Percentiles rank a stretch among this genome's conserved stretches.
Evolutionary conservation across 92 coral and sea anemone species (phyloP).

Genomic region (Epizoanthus ramosus): DNA sequence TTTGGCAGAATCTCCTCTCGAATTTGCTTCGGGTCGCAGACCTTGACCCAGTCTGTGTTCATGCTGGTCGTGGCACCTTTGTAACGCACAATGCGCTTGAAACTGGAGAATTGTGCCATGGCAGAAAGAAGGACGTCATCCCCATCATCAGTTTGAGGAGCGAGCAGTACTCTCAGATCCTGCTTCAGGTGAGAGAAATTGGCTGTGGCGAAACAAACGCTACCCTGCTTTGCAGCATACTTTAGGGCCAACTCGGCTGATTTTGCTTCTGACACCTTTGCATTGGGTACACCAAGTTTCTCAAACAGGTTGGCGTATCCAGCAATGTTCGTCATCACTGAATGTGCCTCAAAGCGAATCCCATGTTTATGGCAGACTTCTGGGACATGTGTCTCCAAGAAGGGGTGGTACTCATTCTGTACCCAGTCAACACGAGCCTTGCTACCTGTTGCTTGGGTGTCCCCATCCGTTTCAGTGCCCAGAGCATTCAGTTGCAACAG

Average conservation of each 20-base stretch:
- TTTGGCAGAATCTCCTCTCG: slow-evolving; percentile 65
- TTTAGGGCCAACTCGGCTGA: slow-evolving; percentile 57
- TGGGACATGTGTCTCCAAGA: slow-evolving; percentile 58
- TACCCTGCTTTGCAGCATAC: slow-evolving; percentile 55
- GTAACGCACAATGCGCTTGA: slow-evolving; percentile 59
- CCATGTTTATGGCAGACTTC: slow-evolving; percentile 59
- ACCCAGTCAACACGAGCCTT: slow-evolving; percentile 66
- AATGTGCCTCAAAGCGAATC: slow-evolving; percentile 64
- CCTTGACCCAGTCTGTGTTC: slow-evolving; percentile 55
- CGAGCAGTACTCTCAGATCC: slow-evolving; percentile 40
- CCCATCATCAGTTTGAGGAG: slow-evolving; percentile 30
- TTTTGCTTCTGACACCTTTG: slow-evolving; percentile 25
- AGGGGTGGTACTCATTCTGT: slow-evolving; percentile 71
- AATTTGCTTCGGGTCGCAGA: slow-evolving; percentile 52
- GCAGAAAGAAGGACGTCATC: slow-evolving; percentile 46
- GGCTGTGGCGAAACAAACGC: slow-evolving; percentile 62
- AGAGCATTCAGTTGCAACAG: slow-evolving; percentile 16
- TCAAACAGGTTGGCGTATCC: slow-evolving; percentile 52
- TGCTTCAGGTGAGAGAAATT: slow-evolving; percentile 55
- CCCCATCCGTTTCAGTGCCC: slow-evolving; percentile 4
- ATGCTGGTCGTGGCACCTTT: slow-evolving; percentile 54
- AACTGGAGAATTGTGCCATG: slow-evolving; percentile 49
- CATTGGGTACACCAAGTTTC: slow-evolving; percentile 31
- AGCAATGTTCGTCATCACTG: slow-evolving; percentile 58
- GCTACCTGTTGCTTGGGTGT: not conserved